Percentiles rank a stretch among this genome's conserved stretches.
These are phyloP conservation scores for Diuraphis noxia DNA, from an alignment of 1,140 invertebrate species.

Conservation along the genomic window DNA sequence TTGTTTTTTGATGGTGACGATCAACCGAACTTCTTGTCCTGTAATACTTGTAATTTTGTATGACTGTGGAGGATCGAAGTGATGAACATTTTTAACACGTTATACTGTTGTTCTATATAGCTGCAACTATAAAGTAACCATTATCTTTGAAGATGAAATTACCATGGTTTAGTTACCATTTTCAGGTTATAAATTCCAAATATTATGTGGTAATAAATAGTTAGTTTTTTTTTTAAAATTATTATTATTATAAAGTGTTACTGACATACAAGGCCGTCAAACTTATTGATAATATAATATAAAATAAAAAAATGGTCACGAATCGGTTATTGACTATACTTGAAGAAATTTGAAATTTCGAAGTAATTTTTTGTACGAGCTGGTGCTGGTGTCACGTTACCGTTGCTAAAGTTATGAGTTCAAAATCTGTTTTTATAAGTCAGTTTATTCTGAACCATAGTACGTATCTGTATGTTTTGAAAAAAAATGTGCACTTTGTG, in stretches of 20 bases:
- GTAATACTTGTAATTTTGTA: neutral
- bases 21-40: neutral
- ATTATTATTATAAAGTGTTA: no score
- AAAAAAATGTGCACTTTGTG: neutral
- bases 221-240: no score
- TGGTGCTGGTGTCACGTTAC: neutral
- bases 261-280: no score
- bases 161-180: neutral
- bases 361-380: neutral
- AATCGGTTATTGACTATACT: neutral
- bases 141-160: neutral
- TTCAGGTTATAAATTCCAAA: fast-evolving
- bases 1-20: neutral
- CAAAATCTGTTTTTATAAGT: no score
- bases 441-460: no score
- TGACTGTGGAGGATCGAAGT: no score
- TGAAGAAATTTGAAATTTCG: neutral
- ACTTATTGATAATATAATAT: no score
- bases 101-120: no score
- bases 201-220: no score
- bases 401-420: neutral
- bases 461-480: neutral
- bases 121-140: fast-evolving
- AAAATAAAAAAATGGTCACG: no score
- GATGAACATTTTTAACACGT: no score